Conservation (phyloP, 1,140 invertebrate species). For the Euschistus heros region DNA sequence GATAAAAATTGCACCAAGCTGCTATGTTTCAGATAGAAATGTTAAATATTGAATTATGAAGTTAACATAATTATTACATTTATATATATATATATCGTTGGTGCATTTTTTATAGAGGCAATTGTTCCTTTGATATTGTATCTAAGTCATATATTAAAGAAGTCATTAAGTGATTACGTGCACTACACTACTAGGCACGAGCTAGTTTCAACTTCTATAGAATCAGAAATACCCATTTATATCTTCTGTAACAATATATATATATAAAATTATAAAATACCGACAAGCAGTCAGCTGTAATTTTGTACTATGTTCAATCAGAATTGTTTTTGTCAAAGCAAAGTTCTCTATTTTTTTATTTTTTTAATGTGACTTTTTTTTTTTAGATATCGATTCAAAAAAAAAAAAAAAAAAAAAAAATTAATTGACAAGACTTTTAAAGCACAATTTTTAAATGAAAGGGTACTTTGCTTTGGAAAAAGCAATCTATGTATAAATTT, state of each 20-base stretch:
- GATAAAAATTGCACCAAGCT: not conserved
- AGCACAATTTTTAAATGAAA: not conserved
- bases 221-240: not conserved
- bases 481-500: conserved; percentile 18
- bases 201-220: not conserved
- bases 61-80: conserved; percentile 1
- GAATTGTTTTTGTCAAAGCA: conserved; percentile 21
- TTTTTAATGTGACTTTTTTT: conserved; percentile 12
- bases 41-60: not conserved
- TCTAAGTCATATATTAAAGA: conserved; percentile 22
- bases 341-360: conserved; percentile 17
- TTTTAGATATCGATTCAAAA: not conserved
- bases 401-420: too few relatives aligned
- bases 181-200: not conserved
- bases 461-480: conserved; percentile 18
- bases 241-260: conserved; percentile 15
- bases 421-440: not conserved
- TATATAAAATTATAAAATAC: conserved; percentile 3
- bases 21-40: not conserved
- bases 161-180: conserved; percentile 3
- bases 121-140: conserved; percentile 25
- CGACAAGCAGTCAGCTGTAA: conserved; percentile 23
- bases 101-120: conserved; percentile 12
- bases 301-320: conserved; percentile 25
- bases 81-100: conserved; percentile 5